phyloP scores from a whole-genome alignment of 2,797 vertebrate genomes.

The Tamandua tetradactyla region DNA sequence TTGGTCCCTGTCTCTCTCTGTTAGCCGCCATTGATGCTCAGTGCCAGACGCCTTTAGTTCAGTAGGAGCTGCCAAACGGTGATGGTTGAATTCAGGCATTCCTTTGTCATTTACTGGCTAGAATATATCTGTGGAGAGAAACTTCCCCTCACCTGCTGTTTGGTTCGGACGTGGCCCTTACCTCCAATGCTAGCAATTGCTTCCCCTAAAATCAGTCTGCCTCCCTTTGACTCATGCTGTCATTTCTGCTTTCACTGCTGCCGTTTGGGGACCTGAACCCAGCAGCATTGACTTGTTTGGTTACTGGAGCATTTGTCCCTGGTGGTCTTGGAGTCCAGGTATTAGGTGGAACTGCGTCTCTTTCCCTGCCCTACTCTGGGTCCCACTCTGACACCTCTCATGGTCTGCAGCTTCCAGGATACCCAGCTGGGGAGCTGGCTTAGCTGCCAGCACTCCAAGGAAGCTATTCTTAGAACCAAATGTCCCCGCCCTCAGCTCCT shows the following conservation, averaged over 20 bases:
- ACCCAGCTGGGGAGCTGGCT: background rate
- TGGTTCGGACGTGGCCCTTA: background rate
- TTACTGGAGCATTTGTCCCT: background rate
- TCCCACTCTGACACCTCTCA: too few relatives aligned
- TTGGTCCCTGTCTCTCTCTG: background rate
- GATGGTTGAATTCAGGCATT: background rate
- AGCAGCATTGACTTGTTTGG: too few relatives aligned
- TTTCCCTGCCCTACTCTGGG: background rate
- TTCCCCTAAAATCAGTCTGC: background rate
- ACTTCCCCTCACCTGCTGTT: background rate
- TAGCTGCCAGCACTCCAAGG: background rate
- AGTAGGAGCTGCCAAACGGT: background rate
- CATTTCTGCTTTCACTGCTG: background rate
- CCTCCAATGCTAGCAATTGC: background rate
- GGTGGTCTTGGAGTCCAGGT: background rate
- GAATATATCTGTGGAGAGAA: background rate
- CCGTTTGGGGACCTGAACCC: background rate
- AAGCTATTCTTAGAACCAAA: conserved; percentile 16
- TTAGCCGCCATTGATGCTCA: background rate
- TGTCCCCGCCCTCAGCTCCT: background rate
- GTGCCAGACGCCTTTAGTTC: background rate
- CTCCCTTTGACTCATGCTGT: too few relatives aligned
- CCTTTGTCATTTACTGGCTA: background rate
- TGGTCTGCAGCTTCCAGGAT: background rate
- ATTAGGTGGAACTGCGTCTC: background rate